Evolutionary conservation across 2,888 invertebrate species (phyloP).

Genomic region (Coecobrya sp.): DNA sequence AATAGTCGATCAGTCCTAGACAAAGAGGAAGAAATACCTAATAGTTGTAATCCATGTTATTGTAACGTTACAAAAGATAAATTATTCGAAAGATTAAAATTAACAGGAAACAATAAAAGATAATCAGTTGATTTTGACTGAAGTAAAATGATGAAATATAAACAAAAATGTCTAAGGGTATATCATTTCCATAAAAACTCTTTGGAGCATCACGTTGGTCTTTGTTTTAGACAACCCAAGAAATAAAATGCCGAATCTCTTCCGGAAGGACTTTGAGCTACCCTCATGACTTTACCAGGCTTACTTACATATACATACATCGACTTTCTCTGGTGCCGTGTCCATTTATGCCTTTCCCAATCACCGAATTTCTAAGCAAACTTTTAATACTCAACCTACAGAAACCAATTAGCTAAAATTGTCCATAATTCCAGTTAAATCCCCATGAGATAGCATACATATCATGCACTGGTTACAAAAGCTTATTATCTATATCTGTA

Average conservation of each 20-base stretch:
- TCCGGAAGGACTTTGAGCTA: too few species aligned
- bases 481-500: neutral
- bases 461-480: neutral
- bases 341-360: neutral
- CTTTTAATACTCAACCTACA: neutral
- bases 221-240: neutral
- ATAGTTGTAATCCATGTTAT: slow-evolving; percentile 9
- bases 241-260: too few species aligned
- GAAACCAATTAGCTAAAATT: neutral
- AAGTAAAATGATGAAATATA: neutral
- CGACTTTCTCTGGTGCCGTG: too few species aligned
- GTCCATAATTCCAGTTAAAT: neutral
- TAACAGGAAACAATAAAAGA: neutral
- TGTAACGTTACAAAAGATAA: neutral
- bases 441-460: neutral
- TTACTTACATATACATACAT: too few species aligned
- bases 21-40: neutral
- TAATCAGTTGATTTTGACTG: slow-evolving; percentile 27
- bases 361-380: neutral
- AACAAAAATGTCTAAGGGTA: neutral
- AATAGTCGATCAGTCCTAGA: slow-evolving; percentile 54
- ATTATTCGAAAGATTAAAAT: neutral
- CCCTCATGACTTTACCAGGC: too few species aligned
- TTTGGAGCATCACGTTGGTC: too few species aligned
- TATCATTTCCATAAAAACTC: too few species aligned